Conservation (phyloP, 1,140 invertebrate genomes). For the Dufourea novaeangliae region DNA sequence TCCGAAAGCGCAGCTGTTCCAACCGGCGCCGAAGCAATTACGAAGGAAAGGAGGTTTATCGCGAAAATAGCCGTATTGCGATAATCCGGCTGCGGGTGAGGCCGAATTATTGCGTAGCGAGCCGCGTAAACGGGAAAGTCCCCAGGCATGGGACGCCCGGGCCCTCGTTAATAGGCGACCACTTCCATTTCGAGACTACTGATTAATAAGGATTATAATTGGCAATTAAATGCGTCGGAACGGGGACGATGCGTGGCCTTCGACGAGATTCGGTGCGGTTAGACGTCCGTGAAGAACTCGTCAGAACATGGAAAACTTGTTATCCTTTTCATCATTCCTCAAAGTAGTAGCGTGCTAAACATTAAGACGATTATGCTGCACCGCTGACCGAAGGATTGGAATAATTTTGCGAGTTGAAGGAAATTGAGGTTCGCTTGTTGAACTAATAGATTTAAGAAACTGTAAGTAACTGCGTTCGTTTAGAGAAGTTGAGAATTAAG, state of each 20-base stretch:
- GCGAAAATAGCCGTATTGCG: constrained; percentile 73
- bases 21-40: constrained; percentile 75
- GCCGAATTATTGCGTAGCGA: constrained; percentile 77
- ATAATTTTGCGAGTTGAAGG: no score
- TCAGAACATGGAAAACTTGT: no score
- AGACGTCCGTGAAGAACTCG: no score
- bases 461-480: no score
- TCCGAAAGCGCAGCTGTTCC: constrained; percentile 78
- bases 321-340: no score
- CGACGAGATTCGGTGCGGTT: neutral
- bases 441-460: no score
- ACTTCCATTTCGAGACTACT: constrained; percentile 75
- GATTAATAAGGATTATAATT: constrained; percentile 81
- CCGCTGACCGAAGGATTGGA: no score
- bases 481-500: no score
- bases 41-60: constrained; percentile 77
- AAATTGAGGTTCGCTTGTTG: no score
- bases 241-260: neutral
- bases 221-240: constrained; percentile 72
- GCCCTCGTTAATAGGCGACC: constrained; percentile 68
- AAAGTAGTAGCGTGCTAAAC: no score
- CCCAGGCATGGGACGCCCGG: constrained; percentile 46
- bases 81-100: constrained; percentile 75
- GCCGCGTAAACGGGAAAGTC: constrained; percentile 72
- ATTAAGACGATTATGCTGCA: no score